These are phyloP conservation scores for Callinectes sapidus DNA, from an alignment of 2,888 invertebrate species.

Conservation along the genomic window DNA sequence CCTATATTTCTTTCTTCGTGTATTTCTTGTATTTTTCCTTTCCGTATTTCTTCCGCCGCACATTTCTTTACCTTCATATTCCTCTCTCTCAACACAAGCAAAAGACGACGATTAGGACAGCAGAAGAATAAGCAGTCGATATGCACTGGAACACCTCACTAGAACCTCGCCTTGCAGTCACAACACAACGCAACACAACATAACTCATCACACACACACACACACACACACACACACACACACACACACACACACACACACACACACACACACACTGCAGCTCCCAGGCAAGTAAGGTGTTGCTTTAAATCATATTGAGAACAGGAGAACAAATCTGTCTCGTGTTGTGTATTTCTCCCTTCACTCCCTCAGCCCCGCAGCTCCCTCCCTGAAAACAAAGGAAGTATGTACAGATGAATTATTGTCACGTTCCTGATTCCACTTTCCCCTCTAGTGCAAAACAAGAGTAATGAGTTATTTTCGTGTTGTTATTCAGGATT, in stretches of 20 bases:
- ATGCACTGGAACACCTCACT: background rate
- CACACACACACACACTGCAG: background rate
- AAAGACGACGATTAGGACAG: background rate
- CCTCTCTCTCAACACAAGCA: background rate
- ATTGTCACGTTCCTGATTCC: background rate
- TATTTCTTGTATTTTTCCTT: background rate
- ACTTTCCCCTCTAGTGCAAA: background rate
- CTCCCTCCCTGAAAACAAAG: constrained; percentile 12
- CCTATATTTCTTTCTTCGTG: background rate
- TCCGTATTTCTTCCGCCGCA: too few relatives aligned
- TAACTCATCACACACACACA: background rate
- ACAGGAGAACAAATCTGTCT: background rate
- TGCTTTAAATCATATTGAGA: background rate
- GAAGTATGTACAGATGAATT: background rate
- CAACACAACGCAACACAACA: background rate
- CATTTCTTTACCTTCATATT: background rate
- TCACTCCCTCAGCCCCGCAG: background rate
- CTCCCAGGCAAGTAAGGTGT: background rate
- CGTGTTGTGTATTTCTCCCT: background rate
- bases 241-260: too few relatives aligned
- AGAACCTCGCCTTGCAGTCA: background rate
- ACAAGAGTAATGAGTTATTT: background rate
- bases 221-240: background rate
- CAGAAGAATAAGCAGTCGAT: background rate
- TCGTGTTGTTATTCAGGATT: background rate